Evolutionary conservation across 2,888 invertebrate genomes (phyloP), one percentile per base, ranked within the genome.

Genomic region (Philaethria dido): DNA sequence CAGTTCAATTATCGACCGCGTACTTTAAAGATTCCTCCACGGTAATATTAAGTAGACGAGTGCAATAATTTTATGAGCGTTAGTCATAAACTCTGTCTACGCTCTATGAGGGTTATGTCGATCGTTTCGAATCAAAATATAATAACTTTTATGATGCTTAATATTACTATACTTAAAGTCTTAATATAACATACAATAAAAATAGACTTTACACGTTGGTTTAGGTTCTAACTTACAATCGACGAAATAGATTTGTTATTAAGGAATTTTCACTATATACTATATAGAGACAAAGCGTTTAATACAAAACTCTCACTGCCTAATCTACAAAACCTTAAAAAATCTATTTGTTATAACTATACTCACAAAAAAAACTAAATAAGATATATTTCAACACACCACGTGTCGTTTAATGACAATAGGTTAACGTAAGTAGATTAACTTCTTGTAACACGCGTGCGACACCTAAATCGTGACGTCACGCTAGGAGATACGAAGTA

Each of bases 401-500:
- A 11, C 14, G 39, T 39, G 22, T 42, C n/a, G 16, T 57, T 57
- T 48, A 62, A 39, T 16, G 33, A 62, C 36, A 48, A 39, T 62
- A 36, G 61, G 48, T 48, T 20, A 48, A 62, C n/a, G 42, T 48
- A 62, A 36, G 44, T 33, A 66, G 60, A 61, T 44, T 66, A 62
- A 66, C 45, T 61, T 33, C 59, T 36, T 68, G 68, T 68, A 36
- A 61, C 36, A 16, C 84, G 86, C 90, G 89, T 89, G 91, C 88
- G 86, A 87, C 88, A 84, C 74, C 74, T 70, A 76, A 81, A 78
- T 90, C 92, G 91, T 92, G 92, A 89, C 89, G 89, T 91, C 92
- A 91, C 90, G 89, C 86, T 78, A 75, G 77, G 80, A 72, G 71
- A 73, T 73, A 74, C 84, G 79, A 80, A 80, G 84, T 85, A 85